Conservation (phyloP, 2,888 invertebrate genomes). For the Bugula neritina region DNA sequence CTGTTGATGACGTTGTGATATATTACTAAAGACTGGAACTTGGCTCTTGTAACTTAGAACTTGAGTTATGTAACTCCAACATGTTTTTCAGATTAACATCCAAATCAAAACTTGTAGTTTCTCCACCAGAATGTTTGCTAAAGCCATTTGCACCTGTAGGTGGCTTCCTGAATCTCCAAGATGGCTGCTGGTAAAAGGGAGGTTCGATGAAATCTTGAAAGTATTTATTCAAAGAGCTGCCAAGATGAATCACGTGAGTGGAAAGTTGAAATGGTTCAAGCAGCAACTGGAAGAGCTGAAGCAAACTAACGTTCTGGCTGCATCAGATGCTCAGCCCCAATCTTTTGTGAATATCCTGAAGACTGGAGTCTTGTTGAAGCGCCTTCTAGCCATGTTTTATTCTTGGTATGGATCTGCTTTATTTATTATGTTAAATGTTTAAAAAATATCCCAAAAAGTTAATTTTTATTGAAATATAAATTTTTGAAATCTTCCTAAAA, state of each 20-base stretch:
- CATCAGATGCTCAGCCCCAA: neutral
- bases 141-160: neutral
- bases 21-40: too few relatives aligned
- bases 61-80: too few relatives aligned
- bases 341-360: constrained; percentile 8
- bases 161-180: constrained; percentile 25
- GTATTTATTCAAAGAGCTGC: neutral
- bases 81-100: too few relatives aligned
- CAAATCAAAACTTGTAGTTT: too few relatives aligned
- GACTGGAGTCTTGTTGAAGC: neutral
- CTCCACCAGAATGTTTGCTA: too few relatives aligned
- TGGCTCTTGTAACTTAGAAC: too few relatives aligned
- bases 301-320: neutral
- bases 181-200: constrained; percentile 24
- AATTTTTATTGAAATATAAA: too few relatives aligned
- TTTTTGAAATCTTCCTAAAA: too few relatives aligned
- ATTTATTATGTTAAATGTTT: too few relatives aligned
- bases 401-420: too few relatives aligned
- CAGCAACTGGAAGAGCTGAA: neutral
- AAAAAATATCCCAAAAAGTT: too few relatives aligned
- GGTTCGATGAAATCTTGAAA: neutral
- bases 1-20: too few relatives aligned
- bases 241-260: neutral
- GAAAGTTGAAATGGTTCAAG: neutral
- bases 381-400: constrained; percentile 7